Base-by-base conservation (phyloP, 2,888 invertebrate species). In the Physocephala rufipes region DNA sequence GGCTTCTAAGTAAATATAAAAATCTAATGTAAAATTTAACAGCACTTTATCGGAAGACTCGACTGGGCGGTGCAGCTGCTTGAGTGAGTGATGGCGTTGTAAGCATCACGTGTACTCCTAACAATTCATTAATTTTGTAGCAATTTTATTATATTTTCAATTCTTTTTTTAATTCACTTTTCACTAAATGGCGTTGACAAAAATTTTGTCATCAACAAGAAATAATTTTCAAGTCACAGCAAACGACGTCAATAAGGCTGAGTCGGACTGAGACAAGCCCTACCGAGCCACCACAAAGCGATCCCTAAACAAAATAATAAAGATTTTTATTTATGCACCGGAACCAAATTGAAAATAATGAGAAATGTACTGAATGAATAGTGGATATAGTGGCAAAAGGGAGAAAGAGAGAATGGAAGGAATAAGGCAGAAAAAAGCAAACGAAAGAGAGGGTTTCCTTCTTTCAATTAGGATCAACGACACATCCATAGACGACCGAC, bases 291-390 rank as follows among this genome's bases (percentile, higher is more conserved):
- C 47, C 24, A 21, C 15, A n/a, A 53, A 55, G 24, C 59, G 66
- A 19, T 63, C 30, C 28, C 9, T 28, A 55, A 53, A 63, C 61
- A 71, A 67, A 73, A 71, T 72, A 76, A 77, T 75, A 75, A 77
- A 76, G 73, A 72, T 67, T 73, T 76, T 73, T 74, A 76, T 78
- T 77, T 78, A 76, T 78, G 75, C 73, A 71, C 74, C 74, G 78
- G 74, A 75, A 78, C 77, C 55, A 78, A 78, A 77, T 75, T 69
- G 74, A 64, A 74, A 74, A 74, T 76, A 76, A 78, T 75, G 76
- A 74, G 74, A 55, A 73, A 62, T 49, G 36, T 49, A 61, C 19
- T 28, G 47, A 68, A 49, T 47, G 19, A 49, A 36, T 19, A 30
- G 55, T 21, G n/a, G n/a, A 47, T 47, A n/a, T 13, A 55, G 7